Evolutionary conservation across 1,140 invertebrate species (phyloP).

Genomic region (Drepana arcuata): DNA sequence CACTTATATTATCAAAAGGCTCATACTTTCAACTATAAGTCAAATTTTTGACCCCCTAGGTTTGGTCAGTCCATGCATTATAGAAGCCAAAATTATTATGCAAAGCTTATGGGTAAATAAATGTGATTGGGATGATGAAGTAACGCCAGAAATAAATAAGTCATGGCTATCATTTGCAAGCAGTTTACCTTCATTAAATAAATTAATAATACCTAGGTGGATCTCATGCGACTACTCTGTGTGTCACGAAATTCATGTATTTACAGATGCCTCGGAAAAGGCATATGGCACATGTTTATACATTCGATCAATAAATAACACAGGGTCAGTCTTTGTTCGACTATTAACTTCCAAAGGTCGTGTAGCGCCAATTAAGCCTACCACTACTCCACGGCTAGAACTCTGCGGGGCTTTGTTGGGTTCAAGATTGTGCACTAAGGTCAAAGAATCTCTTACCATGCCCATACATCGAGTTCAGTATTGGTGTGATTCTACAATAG

Average conservation of each 20-base stretch:
- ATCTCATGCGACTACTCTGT: neutral
- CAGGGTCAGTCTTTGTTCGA: neutral
- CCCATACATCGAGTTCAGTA: constrained; percentile 2
- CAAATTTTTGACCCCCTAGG: constrained; percentile 34
- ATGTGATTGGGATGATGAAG: constrained; percentile 15
- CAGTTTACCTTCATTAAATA: constrained; percentile 1
- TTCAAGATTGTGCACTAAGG: neutral
- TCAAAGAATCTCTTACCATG: constrained; percentile 6
- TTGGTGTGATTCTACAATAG: constrained; percentile 24
- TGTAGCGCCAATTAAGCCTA: constrained; percentile 7
- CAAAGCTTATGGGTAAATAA: constrained; percentile 25
- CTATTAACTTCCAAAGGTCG: neutral
- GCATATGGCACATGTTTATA: constrained; percentile 6
- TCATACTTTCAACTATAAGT: constrained; percentile 20
- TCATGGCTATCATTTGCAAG: constrained; percentile 10
- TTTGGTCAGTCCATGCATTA: constrained; percentile 24
- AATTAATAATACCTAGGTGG: neutral
- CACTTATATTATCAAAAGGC: constrained; percentile 6
- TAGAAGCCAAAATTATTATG: constrained; percentile 31
- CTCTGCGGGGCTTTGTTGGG: constrained; percentile 19
- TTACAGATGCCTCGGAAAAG: constrained; percentile 5
- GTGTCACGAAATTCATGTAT: constrained; percentile 1
- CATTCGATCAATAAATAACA: neutral
- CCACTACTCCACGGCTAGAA: constrained; percentile 32
- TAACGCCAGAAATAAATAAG: constrained; percentile 8